Evolutionary conservation across 2,113 vertebrate species (phyloP).

Genomic region (Isurus oxyrinchus): DNA sequence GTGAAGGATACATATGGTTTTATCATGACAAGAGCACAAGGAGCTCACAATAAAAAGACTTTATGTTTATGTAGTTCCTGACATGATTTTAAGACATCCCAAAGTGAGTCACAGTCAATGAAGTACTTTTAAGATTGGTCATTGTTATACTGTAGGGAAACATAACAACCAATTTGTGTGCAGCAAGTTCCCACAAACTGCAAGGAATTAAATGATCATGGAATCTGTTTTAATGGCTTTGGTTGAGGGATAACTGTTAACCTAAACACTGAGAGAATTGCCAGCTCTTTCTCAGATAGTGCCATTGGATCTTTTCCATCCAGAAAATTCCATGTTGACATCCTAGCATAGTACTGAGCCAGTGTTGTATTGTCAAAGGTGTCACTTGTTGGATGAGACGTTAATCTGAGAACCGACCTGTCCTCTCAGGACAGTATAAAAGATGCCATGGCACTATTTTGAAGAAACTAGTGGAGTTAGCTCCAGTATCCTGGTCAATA

Average conservation of each 20-base stretch:
- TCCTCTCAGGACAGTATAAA: background rate
- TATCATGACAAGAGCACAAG: background rate
- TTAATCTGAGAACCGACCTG: background rate
- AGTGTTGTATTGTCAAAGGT: background rate
- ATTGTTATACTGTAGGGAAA: background rate
- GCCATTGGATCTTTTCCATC: background rate
- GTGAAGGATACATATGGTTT: too few relatives aligned
- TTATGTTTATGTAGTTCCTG: background rate
- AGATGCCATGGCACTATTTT: background rate
- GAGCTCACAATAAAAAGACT: background rate
- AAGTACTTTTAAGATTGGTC: background rate
- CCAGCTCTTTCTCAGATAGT: background rate
- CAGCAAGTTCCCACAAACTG: background rate
- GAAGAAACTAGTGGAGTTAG: background rate
- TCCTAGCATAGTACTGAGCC: background rate
- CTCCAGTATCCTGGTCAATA: background rate
- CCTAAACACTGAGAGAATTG: background rate
- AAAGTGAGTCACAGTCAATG: background rate
- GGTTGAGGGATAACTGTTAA: background rate
- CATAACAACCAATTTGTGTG: background rate
- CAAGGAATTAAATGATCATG: background rate
- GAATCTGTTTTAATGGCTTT: background rate
- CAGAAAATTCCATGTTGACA: background rate
- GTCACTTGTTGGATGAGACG: background rate
- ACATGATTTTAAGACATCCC: background rate